Conservation (phyloP, 2,113 vertebrate genomes). For the Petaurus breviceps region DNA sequence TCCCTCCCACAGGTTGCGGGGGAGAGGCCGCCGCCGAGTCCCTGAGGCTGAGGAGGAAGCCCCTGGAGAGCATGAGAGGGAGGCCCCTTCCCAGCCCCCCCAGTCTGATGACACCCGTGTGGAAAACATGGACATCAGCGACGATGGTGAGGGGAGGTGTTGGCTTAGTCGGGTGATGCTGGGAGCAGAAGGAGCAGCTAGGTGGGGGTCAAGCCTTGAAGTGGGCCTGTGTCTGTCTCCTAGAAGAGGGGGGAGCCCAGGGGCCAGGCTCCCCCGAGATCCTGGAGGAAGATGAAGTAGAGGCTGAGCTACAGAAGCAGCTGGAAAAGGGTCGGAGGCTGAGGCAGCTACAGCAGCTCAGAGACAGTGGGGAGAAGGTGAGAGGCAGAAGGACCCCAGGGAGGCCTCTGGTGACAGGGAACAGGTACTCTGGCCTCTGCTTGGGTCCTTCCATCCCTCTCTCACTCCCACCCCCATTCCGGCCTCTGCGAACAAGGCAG, state of each 20-base stretch:
- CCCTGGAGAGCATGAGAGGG: conserved; percentile 53
- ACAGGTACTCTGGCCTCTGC: no score
- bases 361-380: conserved; percentile 89
- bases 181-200: background rate
- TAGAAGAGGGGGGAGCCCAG: conserved; percentile 63
- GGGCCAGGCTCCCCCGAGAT: conserved; percentile 50
- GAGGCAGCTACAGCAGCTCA: conserved; percentile 87
- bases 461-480: no score
- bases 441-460: no score
- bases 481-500: background rate
- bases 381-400: fast-evolving
- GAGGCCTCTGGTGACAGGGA: fast-evolving
- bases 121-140: conserved; percentile 93
- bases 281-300: conserved; percentile 92
- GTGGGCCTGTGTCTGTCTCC: background rate
- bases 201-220: background rate
- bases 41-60: conserved; percentile 40
- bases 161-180: background rate
- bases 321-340: conserved; percentile 92
- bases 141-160: conserved; percentile 82
- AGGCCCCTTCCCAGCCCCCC: background rate
- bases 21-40: conserved; percentile 85
- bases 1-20: conserved; percentile 58
- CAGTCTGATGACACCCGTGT: conserved; percentile 88
- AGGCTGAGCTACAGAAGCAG: conserved; percentile 93